These are phyloP conservation scores for Zosterops lateralis DNA, from an alignment of 2,113 vertebrate species.

Conservation along the genomic window DNA sequence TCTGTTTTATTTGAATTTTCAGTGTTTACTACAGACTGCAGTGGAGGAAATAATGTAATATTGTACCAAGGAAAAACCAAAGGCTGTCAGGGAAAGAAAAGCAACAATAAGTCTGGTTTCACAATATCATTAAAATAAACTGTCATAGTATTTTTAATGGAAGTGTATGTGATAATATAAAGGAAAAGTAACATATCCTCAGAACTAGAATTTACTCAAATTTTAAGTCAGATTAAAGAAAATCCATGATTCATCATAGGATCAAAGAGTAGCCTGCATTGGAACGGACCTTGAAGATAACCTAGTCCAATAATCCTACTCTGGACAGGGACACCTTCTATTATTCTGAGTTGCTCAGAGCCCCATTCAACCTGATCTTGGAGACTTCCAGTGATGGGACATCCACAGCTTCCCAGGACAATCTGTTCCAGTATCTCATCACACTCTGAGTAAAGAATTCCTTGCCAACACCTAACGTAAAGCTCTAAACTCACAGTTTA, in stretches of 20 bases:
- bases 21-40: neutral
- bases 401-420: neutral
- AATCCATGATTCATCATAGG: neutral
- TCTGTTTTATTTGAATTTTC: neutral
- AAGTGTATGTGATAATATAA: neutral
- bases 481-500: neutral
- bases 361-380: neutral
- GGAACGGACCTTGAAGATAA: neutral
- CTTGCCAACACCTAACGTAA: neutral
- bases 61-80: neutral
- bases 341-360: too few species aligned
- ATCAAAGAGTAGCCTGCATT: rapidly evolving
- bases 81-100: neutral
- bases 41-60: neutral
- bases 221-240: neutral
- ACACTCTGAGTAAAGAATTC: neutral
- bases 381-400: neutral
- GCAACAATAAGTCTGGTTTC: neutral
- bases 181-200: neutral
- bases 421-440: neutral
- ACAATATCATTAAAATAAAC: neutral
- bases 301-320: too few species aligned
- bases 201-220: neutral
- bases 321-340: neutral
- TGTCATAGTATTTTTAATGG: neutral